Conservation (phyloP, 92 coral and sea anemone genomes). For the Bergia puertoricense region DNA sequence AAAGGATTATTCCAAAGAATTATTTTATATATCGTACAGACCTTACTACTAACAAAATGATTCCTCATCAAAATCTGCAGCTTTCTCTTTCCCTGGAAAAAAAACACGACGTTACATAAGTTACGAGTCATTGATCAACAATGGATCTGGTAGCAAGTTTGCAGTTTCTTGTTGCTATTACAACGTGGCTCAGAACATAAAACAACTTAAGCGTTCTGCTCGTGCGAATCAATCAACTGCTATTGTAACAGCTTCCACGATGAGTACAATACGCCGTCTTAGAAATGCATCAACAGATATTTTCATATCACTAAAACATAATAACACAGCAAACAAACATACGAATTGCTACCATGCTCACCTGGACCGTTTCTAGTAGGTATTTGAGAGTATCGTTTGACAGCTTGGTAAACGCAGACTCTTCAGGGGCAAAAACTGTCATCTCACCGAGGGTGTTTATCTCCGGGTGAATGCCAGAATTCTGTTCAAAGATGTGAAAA, state of each 20-base stretch:
- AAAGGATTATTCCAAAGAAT: neutral
- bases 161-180: too few species aligned
- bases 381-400: slow-evolving; percentile 24
- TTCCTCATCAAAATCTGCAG: slow-evolving; percentile 69
- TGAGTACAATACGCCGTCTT: too few species aligned
- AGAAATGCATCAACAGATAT: too few species aligned
- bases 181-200: too few species aligned
- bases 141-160: too few species aligned
- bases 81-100: slow-evolving; percentile 73
- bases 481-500: neutral
- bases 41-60: slow-evolving; percentile 75
- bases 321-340: too few species aligned
- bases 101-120: neutral
- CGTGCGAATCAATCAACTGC: too few species aligned
- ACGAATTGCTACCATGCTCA: neutral
- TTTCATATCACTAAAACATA: too few species aligned
- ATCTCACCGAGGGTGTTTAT: slow-evolving; percentile 17
- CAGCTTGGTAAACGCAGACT: slow-evolving; percentile 22
- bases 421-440: slow-evolving; percentile 29
- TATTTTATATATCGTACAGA: slow-evolving; percentile 35
- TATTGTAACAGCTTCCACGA: too few species aligned
- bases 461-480: slow-evolving; percentile 23
- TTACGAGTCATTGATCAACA: too few species aligned
- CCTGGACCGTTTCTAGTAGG: slow-evolving; percentile 31
- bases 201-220: too few species aligned